These are phyloP conservation scores for Anser cygnoides DNA, from an alignment of 2,113 vertebrate genomes.

Conservation along the genomic window DNA sequence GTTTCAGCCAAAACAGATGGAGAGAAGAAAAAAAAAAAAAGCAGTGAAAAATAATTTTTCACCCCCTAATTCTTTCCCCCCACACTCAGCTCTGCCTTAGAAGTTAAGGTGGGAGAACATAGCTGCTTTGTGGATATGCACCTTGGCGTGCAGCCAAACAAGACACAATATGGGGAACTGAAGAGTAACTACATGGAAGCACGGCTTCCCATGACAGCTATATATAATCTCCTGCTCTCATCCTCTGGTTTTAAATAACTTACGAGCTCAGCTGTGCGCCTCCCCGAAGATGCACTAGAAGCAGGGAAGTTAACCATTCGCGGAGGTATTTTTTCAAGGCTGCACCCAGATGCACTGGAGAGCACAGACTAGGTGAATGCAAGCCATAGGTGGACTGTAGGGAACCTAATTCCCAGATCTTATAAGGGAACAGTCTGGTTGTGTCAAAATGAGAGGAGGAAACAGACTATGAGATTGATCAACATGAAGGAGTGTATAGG, in stretches of 20 bases:
- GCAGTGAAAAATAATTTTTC: background rate
- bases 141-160: background rate
- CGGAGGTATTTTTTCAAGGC: background rate
- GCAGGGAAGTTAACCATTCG: background rate
- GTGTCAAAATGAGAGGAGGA: background rate
- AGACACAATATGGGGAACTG: background rate
- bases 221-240: background rate
- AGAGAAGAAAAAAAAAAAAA: background rate
- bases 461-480: background rate
- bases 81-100: background rate
- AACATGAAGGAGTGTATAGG: background rate
- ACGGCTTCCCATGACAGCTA: background rate
- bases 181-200: background rate
- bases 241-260: conserved; percentile 20
- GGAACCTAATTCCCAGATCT: background rate
- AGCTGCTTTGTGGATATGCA: background rate
- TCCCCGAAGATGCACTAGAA: background rate
- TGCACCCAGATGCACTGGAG: background rate
- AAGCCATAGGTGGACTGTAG: background rate
- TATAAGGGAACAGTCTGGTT: background rate
- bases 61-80: background rate
- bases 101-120: background rate
- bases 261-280: background rate
- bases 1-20: background rate
- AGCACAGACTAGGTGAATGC: background rate